Evolutionary conservation across 1,140 invertebrate species (phyloP).

Genomic region (Bombus terrestris): DNA sequence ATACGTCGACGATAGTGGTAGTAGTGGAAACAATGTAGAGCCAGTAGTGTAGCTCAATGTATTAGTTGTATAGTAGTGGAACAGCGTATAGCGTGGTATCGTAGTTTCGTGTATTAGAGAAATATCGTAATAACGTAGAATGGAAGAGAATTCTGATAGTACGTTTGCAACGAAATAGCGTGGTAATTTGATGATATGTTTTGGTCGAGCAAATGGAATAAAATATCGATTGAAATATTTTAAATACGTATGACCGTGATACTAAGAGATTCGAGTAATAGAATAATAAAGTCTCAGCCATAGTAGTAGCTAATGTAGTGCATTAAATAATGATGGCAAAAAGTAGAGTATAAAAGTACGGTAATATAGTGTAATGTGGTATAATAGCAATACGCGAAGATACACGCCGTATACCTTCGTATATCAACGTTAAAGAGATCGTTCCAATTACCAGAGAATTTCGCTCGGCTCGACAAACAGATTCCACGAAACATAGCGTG

Average conservation of each 20-base stretch:
- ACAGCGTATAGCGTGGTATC: neutral
- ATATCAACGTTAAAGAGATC: neutral
- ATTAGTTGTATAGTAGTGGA: neutral
- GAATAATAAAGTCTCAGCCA: too few relatives aligned
- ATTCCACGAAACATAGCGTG: constrained; percentile 3
- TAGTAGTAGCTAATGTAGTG: too few relatives aligned
- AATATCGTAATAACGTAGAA: too few relatives aligned
- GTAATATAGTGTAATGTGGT: neutral
- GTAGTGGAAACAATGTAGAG: neutral
- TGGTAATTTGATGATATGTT: too few relatives aligned
- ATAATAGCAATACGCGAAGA: neutral
- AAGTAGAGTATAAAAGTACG: neutral
- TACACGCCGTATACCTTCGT: neutral
- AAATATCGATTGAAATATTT: neutral
- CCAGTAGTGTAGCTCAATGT: neutral
- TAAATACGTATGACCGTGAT: neutral
- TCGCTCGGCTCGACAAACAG: neutral
- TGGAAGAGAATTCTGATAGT: too few relatives aligned
- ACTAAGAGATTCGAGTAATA: too few relatives aligned
- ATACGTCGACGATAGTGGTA: neutral
- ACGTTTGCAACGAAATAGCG: too few relatives aligned
- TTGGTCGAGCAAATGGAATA: neutral
- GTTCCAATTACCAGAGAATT: neutral
- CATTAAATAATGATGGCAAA: neutral
- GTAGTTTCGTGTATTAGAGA: neutral